Base-by-base conservation (phyloP, 2,797 vertebrate species). In the Falco novaeseelandiae region DNA sequence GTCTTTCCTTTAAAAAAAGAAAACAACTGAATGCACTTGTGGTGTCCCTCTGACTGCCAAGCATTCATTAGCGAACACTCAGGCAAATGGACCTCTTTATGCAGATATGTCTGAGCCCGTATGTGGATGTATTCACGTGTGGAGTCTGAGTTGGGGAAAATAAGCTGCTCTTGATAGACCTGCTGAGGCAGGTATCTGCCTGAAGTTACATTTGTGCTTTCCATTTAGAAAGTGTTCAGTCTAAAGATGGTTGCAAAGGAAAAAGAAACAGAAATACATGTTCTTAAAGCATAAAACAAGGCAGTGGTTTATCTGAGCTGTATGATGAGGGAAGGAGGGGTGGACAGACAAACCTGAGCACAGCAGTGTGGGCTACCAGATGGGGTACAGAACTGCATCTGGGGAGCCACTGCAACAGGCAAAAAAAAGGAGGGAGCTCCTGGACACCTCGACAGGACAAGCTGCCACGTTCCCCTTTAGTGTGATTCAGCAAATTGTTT, bases 361-460 rank as follows among this genome's bases (percentile, higher is more conserved):
- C 29, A 82, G 38, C 58, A 67, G 27, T 18, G 1, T 66, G 44
- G 44, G n/a, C 59, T 92, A 29, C 59, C 29, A 38, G 12, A 38
- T 85, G 22, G 36, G 30, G 5, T 5, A 3, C 42, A 58, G 32
- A 76, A 22, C 30, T 84, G 36, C 14, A 11, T 40, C 22, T 49
- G 22, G 13, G 26, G 22, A n/a, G n/a, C 40, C 18, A 5, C 25
- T 65, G 61, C 46, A 46, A 23, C 51, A 30, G 40, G 67, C 52
- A 65, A 54, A 83, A 13, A 32, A 38, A 38, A 38, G 36, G 55
- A 81, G 14, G 32, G 55, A 83, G 61, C 34, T 63, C 9, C 42
- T 44, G 54, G n/a, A 19, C 0, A 1, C 72, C 61, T 58, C 3
- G 5, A 29, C 0, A 0, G 21, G 36, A 34, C 59, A 51, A 12